Evolutionary conservation across 2,113 vertebrate genomes (phyloP).

Genomic region (Sminthopsis crassicaudata): DNA sequence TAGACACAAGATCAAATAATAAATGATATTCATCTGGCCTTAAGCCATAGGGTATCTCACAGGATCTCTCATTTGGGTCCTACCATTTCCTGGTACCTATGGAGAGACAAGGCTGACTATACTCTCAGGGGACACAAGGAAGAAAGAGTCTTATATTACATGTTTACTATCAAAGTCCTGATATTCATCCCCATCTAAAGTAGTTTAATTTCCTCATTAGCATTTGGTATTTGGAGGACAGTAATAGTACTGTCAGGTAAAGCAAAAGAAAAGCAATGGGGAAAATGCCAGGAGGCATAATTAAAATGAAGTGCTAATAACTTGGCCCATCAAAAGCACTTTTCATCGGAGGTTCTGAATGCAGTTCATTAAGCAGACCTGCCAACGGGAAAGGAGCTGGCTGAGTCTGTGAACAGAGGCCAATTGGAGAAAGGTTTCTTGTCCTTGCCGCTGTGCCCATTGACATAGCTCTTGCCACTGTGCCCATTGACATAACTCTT

Average conservation of each 20-base stretch:
- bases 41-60: background rate
- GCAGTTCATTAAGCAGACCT: constrained; percentile 51
- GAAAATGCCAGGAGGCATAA: constrained; percentile 65
- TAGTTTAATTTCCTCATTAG: constrained; percentile 59
- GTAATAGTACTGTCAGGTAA: constrained; percentile 63
- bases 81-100: background rate
- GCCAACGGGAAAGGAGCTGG: constrained; percentile 50
- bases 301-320: constrained; percentile 66
- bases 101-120: constrained; percentile 7
- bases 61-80: background rate
- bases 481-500: background rate
- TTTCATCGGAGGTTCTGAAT: background rate
- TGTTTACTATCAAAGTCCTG: constrained; percentile 47
- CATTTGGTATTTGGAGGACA: constrained; percentile 54
- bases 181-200: constrained; percentile 43
- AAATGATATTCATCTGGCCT: background rate
- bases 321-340: constrained; percentile 62
- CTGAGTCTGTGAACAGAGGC: background rate
- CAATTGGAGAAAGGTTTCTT: background rate
- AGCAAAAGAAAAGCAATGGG: constrained; percentile 45
- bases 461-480: background rate
- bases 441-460: background rate
- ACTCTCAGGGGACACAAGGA: constrained; percentile 10
- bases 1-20: constrained; percentile 29
- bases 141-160: constrained; percentile 36